These are phyloP conservation scores for Drosophila nr. fundita DNA, from an alignment of 2,888 invertebrate genomes.

Conservation along the genomic window DNA sequence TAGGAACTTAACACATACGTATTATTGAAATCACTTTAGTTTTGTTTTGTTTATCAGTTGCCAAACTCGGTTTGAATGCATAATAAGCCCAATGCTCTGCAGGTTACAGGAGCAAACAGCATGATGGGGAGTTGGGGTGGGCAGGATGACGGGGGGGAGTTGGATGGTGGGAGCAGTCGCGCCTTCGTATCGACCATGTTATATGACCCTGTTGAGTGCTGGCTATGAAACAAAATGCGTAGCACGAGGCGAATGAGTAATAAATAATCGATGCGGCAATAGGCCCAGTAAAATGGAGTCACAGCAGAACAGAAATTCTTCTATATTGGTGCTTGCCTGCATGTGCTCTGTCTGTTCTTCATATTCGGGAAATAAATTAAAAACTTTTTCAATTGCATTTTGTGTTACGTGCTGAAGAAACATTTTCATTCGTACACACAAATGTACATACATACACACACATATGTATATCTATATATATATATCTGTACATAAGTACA, in stretches of 20 bases:
- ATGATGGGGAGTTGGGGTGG: too few species aligned
- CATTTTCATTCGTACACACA: neutral
- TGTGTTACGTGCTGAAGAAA: slow-evolving; percentile 33
- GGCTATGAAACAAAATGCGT: slow-evolving; percentile 64
- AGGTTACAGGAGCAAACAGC: neutral
- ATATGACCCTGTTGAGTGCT: slow-evolving; percentile 57
- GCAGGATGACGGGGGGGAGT: neutral
- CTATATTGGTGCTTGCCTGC: slow-evolving; percentile 4
- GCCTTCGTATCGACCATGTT: slow-evolving; percentile 13
- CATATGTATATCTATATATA: neutral
- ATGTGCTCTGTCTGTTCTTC: slow-evolving; percentile 23
- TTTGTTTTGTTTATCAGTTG: slow-evolving; percentile 68
- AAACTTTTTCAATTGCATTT: slow-evolving; percentile 70
- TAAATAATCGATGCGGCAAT: slow-evolving; percentile 66
- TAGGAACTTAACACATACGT: slow-evolving; percentile 10
- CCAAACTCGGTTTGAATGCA: slow-evolving; percentile 62
- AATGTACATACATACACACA: neutral
- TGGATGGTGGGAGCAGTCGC: neutral
- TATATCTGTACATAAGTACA: neutral
- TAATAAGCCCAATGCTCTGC: slow-evolving; percentile 57
- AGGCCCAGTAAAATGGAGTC: slow-evolving; percentile 42
- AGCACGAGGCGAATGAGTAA: slow-evolving; percentile 61
- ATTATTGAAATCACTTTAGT: slow-evolving; percentile 64
- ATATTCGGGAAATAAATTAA: slow-evolving; percentile 68
- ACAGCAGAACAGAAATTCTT: neutral